A percentile compares a stretch with the other conserved stretches of the same genome.
phyloP scores from a whole-genome alignment of 2,797 vertebrate species.

The Epinephelus malabaricus region DNA sequence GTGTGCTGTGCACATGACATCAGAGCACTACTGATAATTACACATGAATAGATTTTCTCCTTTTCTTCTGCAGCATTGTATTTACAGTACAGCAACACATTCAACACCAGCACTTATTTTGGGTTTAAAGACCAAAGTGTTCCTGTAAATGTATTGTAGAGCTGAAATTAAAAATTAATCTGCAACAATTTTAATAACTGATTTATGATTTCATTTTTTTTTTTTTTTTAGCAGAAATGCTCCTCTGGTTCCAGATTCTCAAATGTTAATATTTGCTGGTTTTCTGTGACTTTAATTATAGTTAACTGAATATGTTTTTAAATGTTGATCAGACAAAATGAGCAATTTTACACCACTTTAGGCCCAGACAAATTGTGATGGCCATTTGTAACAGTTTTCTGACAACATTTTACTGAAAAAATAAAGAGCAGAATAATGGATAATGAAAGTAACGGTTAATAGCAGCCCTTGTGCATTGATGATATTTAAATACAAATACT shows the following conservation, averaged over 20 bases:
- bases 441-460: neutral
- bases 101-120: neutral
- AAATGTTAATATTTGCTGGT: neutral
- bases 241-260: no score
- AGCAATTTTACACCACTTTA: no score
- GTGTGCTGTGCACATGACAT: conserved; percentile 47
- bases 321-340: no score
- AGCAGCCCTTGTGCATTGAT: neutral
- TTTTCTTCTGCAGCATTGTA: conserved; percentile 6
- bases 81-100: neutral
- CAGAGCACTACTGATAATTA: conserved; percentile 52
- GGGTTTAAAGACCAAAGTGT: neutral
- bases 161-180: neutral
- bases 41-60: conserved; percentile 38
- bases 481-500: neutral
- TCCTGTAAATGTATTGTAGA: neutral
- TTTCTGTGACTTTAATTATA: neutral
- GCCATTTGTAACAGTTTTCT: neutral
- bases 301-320: no score
- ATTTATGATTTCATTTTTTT: neutral
- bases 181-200: neutral
- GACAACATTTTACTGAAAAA: neutral
- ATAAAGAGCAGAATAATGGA: neutral
- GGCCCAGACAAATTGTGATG: neutral
- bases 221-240: neutral